Evolutionary conservation across 2,113 vertebrate genomes (phyloP), one percentile per base, ranked within the genome.

Genomic region (Onychostruthus taczanowskii): DNA sequence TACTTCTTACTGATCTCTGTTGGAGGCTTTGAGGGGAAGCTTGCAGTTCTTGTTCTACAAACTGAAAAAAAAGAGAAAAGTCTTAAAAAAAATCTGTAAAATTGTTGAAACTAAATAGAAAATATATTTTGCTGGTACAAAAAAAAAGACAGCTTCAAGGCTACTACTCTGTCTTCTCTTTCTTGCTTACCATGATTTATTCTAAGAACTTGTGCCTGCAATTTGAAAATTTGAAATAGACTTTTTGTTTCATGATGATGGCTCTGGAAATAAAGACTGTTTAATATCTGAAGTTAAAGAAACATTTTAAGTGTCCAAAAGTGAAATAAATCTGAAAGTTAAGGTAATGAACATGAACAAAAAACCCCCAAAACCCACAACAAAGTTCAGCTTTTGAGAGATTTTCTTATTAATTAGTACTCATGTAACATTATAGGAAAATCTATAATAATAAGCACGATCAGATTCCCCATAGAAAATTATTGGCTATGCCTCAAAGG

Each of bases 1-100:
- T 83, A 49, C 28, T 90, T 91, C 68, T 92, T 86, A 88, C 63
- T 95, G 85, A 90, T 95, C 79, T 93, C 85, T 68, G 68, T 84
- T 86, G 90, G 72, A 91, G 64, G 44, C 76, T 95, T 90, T 93
- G 61, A 88, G 35, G 21, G 33, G 30, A 69, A 50, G 43, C 43
- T 84, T 92, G 67, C 50, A 69, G 50, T 77, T 84, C 87, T 79
- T 91, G 35, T 68, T 90, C 72, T 77, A 88, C 37, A 85, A 75
- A 78, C 18, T 35, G 19, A 33, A 75, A 82, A 81, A 80, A 64
- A 50, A 68, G 56, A 58, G 6, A 11, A 24, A 43, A 68, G 19
- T 16, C 52, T 31, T n/a, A 28, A 75, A 77, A 77, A 49, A 73
- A 24, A 5, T 30, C 21, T 31, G 58, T 30, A 31, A 75, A 85